Conservation (phyloP, 2,888 invertebrate species). For the Calliphora vomitoria region DNA sequence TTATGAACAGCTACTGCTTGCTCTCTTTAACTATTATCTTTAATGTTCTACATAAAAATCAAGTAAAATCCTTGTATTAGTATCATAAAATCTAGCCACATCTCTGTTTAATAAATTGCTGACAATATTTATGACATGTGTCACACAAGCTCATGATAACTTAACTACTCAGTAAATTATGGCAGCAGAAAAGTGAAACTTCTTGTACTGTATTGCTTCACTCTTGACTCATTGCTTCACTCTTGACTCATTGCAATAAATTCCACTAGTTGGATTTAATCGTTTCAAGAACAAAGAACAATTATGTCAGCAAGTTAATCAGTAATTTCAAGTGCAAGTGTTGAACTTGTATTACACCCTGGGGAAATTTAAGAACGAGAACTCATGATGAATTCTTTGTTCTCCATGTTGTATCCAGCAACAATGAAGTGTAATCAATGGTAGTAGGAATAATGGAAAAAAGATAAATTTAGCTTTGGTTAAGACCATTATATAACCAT, state of each 20-base stretch:
- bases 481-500: no score
- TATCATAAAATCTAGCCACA: not conserved
- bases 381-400: not conserved
- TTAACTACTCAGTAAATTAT: constrained; percentile 61
- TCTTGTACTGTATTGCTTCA: not conserved
- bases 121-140: constrained; percentile 65
- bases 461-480: no score
- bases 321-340: constrained; percentile 63
- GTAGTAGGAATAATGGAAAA: not conserved
- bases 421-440: not conserved
- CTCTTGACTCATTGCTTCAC: not conserved
- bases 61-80: not conserved
- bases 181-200: constrained; percentile 25
- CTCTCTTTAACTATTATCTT: no score
- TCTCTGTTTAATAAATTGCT: constrained; percentile 37
- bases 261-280: constrained; percentile 42
- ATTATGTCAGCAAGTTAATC: constrained; percentile 60
- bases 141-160: constrained; percentile 58
- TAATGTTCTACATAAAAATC: no score
- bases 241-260: constrained; percentile 13
- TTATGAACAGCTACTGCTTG: not conserved
- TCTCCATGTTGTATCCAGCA: not conserved
- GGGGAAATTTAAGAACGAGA: constrained; percentile 39
- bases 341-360: constrained; percentile 61
- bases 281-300: constrained; percentile 13